Conservation (phyloP, 1,140 invertebrate genomes). For the Aphaenogaster floridana region DNA sequence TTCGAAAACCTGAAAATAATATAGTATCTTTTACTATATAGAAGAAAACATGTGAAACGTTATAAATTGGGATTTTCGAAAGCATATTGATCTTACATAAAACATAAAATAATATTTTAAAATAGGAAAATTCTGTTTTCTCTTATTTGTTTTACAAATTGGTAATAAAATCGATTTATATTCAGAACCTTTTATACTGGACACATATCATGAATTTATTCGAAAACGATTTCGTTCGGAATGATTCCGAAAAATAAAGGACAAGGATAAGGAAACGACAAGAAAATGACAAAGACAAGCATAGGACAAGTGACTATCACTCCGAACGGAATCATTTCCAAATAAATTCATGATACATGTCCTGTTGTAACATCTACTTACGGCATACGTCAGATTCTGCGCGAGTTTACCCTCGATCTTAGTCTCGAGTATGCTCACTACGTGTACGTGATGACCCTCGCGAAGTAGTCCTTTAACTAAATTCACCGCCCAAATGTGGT, state of each 20-base stretch:
- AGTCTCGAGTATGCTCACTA: background rate
- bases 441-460: slow-evolving; percentile 19
- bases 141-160: background rate
- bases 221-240: too few relatives aligned
- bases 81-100: background rate
- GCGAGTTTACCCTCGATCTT: background rate
- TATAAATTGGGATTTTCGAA: background rate
- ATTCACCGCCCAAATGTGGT: slow-evolving; percentile 1
- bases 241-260: too few relatives aligned
- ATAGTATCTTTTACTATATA: background rate
- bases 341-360: too few relatives aligned
- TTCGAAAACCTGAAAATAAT: slow-evolving; percentile 21
- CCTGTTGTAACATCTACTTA: slow-evolving; percentile 1
- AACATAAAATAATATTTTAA: background rate
- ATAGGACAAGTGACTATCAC: too few relatives aligned
- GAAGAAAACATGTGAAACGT: background rate
- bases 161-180: background rate
- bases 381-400: background rate
- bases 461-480: slow-evolving; percentile 3
- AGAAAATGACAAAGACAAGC: too few relatives aligned
- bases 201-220: too few relatives aligned
- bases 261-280: too few relatives aligned
- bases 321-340: too few relatives aligned
- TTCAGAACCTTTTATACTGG: background rate
- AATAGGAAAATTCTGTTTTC: background rate